Percentiles rank a stretch among this genome's conserved stretches.
These are phyloP conservation scores for Agonopterix heracliana DNA, from an alignment of 2,888 invertebrate genomes.

Conservation along the genomic window DNA sequence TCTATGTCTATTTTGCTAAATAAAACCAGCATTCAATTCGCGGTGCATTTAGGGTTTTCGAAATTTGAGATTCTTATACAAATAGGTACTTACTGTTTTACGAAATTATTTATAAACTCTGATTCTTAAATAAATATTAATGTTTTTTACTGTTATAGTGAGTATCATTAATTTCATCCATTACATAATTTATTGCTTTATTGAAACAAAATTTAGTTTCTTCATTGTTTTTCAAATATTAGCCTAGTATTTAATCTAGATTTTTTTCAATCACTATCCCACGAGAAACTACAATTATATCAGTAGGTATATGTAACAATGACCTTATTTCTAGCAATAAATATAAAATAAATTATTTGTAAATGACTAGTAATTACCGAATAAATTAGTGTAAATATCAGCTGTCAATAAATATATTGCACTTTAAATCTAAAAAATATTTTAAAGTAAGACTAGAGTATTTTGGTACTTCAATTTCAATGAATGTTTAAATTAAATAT, in stretches of 20 bases:
- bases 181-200: slow-evolving; percentile 45
- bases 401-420: slow-evolving; percentile 42
- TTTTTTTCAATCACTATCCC: not conserved
- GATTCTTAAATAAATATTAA: slow-evolving; percentile 4
- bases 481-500: slow-evolving; percentile 8
- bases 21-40: slow-evolving; percentile 37
- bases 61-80: slow-evolving; percentile 7
- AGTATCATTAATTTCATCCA: slow-evolving; percentile 33
- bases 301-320: slow-evolving; percentile 13
- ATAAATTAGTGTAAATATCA: slow-evolving; percentile 40
- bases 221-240: slow-evolving; percentile 1
- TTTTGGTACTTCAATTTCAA: slow-evolving; percentile 25
- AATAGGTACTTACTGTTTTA: not conserved
- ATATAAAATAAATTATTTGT: slow-evolving; percentile 31
- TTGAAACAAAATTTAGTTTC: slow-evolving; percentile 17
- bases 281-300: slow-evolving; percentile 1
- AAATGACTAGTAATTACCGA: slow-evolving; percentile 32
- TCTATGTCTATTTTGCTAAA: slow-evolving; percentile 15
- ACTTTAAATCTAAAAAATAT: slow-evolving; percentile 37
- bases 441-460: slow-evolving; percentile 27
- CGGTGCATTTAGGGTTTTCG: slow-evolving; percentile 33
- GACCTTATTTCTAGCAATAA: slow-evolving; percentile 10
- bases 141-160: slow-evolving; percentile 33
- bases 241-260: not conserved
- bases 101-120: slow-evolving; percentile 12